Evolutionary conservation across 2,113 vertebrate species (phyloP).

Genomic region (Cromileptes altivelis): DNA sequence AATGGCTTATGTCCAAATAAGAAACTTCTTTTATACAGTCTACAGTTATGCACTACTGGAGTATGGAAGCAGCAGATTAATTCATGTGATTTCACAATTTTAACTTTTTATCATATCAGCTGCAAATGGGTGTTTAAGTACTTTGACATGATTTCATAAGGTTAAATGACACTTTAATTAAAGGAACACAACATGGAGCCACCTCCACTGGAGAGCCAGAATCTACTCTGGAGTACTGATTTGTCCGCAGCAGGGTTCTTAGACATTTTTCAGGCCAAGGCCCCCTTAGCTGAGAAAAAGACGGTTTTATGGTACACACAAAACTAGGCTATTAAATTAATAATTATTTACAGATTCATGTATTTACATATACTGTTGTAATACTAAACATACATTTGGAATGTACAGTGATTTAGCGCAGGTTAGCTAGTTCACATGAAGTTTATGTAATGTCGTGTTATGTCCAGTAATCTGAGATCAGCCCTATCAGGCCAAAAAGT

Average conservation of each 20-base stretch:
- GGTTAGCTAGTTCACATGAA: too few species aligned
- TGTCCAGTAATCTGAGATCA: slow-evolving; percentile 21
- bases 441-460: slow-evolving; percentile 5
- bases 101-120: background rate
- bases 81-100: background rate
- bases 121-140: background rate
- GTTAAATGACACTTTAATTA: background rate
- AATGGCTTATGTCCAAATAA: too few species aligned
- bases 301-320: too few species aligned
- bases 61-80: background rate
- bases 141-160: background rate
- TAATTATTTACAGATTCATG: too few species aligned
- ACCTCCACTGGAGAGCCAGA: background rate
- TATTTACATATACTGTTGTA: too few species aligned
- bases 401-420: too few species aligned
- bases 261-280: too few species aligned
- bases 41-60: background rate
- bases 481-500: background rate
- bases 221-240: background rate
- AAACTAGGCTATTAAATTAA: too few species aligned
- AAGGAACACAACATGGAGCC: background rate
- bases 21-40: too few species aligned
- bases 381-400: too few species aligned
- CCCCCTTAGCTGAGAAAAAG: background rate
- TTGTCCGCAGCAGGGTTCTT: background rate